Conservation (phyloP, 2,797 vertebrate species). For the Falco peregrinus region DNA sequence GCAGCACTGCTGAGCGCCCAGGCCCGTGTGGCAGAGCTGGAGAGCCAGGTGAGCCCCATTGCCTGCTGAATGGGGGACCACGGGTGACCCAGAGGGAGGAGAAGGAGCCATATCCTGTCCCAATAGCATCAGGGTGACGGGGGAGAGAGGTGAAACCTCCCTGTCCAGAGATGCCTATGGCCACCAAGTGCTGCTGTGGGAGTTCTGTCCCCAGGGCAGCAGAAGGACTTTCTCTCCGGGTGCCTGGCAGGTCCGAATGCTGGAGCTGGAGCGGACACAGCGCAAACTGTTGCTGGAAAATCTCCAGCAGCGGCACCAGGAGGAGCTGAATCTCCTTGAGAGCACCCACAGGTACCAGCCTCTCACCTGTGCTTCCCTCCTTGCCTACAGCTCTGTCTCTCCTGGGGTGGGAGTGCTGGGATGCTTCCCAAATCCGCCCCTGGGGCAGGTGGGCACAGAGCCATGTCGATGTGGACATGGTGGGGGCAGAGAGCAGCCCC, state of each 20-base stretch:
- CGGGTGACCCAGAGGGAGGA: neutral
- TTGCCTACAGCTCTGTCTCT: neutral
- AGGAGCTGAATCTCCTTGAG: constrained; percentile 86
- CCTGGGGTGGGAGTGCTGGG: neutral
- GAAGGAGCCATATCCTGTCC: neutral
- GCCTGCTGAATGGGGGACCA: neutral
- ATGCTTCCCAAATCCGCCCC: neutral
- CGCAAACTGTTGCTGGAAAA: constrained; percentile 81
- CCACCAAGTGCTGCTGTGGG: neutral
- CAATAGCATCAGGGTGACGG: too few species aligned
- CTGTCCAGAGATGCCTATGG: neutral
- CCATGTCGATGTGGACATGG: accelerated
- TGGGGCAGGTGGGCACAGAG: neutral
- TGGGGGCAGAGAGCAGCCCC: neutral
- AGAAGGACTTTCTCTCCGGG: neutral
- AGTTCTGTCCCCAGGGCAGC: neutral
- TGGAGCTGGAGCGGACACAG: constrained; percentile 85
- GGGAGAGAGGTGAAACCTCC: neutral
- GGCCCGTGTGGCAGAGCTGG: constrained; percentile 80
- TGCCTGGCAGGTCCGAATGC: constrained; percentile 77
- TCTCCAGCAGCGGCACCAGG: constrained; percentile 82
- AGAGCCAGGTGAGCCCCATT: constrained; percentile 81
- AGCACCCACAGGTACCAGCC: constrained; percentile 81
- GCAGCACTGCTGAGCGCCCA: constrained; percentile 73
- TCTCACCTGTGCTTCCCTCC: neutral